These are phyloP conservation scores for Micronycteris hirsuta DNA, from an alignment of 2,113 vertebrate species.

Conservation along the genomic window DNA sequence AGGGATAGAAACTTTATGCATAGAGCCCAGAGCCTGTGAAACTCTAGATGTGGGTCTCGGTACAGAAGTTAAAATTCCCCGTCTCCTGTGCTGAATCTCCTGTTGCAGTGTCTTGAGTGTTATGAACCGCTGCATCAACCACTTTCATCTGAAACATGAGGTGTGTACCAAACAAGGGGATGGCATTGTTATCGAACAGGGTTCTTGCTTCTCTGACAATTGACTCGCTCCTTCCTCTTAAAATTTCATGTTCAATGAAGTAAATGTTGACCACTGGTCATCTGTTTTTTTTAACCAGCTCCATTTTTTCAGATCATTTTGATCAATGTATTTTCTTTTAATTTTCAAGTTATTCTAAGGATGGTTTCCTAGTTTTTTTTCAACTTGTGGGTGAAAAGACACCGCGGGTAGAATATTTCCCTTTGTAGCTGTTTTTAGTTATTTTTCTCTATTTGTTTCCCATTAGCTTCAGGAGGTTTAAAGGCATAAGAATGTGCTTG, in stretches of 20 bases:
- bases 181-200: background rate
- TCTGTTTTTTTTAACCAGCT: background rate
- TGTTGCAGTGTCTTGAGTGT: background rate
- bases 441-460: background rate
- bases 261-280: background rate
- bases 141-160: background rate
- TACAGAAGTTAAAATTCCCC: background rate
- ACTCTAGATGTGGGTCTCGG: background rate
- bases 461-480: background rate
- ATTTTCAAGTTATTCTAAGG: background rate
- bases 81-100: background rate
- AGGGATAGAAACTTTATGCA: background rate
- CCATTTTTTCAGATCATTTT: background rate
- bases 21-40: background rate
- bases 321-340: background rate
- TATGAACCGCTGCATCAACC: accelerated
- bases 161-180: background rate
- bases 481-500: background rate
- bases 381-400: background rate
- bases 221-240: background rate
- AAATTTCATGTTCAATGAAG: background rate
- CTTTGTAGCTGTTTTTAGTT: background rate
- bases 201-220: background rate
- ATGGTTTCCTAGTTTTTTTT: background rate
- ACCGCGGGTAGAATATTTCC: background rate